Evolutionary conservation across 2,113 vertebrate species (phyloP), one percentile per base, ranked within the genome.

Genomic region (Cyprinodon brontotheroides): DNA sequence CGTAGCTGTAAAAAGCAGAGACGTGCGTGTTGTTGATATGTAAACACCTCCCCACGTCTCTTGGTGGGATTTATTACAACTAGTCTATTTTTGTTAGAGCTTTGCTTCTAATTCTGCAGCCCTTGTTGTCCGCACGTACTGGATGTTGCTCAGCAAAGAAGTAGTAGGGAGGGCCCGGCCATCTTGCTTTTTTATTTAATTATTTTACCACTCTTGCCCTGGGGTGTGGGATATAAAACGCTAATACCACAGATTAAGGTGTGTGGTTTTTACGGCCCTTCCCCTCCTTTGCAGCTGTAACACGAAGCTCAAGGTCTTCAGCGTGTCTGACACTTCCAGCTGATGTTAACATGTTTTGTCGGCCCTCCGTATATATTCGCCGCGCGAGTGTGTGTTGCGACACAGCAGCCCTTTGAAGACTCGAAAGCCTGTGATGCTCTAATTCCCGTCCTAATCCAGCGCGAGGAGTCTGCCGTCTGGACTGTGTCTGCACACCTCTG

Each of bases 211-310:
- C 86, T 86, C 87, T 80, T 87, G 89, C 89, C 92, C 88, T 89
- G 83, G 78, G 90, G 89, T 86, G 66, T 77, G 81, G 79, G 80
- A 77, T 87, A 20, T 87, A 89, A 87, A 75, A 91, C 62, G 87
- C 76, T 92, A 89, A 91, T 91, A 90, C 88, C 88, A 87, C 84
- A 92, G 87, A 91, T 93, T 92, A 93, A 93, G 89, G 90, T 91
- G 86, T 93, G 91, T 84, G 92, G 86, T 82, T 91, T 89, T 85
- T 75, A 81, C 71, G 90, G 79, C 78, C 83, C 82, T 87, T 84
- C 81, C 85, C 87, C 82, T 89, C 48, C 70, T 82, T 81, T 83
- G 78, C 79, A 83, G 81, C 80, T 83, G 85, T 81, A 87, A 80
- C 67, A 11, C 75, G 77, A 87, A 80, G 77, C 89, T 90, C 81